Conservation (phyloP, 2,797 vertebrate genomes). For the Remorina albescens region DNA sequence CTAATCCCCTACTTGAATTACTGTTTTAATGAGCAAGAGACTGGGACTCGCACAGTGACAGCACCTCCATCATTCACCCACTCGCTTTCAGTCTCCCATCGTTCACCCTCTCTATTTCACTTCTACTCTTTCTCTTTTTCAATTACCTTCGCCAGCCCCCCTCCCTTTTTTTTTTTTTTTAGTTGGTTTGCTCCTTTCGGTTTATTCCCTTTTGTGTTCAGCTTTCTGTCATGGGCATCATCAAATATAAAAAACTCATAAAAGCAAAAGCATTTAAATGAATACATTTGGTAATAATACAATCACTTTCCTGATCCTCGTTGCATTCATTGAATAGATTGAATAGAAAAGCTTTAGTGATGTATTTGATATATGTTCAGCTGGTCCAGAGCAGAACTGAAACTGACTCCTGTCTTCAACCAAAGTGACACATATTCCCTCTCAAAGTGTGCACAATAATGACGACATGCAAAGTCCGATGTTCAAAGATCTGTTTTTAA, state of each 20-base stretch:
- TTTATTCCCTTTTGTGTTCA: background rate
- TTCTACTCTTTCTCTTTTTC: conserved; percentile 51
- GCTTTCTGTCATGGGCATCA: background rate
- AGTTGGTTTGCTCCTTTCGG: background rate
- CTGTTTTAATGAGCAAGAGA: conserved; percentile 77
- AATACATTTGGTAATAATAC: too few relatives aligned
- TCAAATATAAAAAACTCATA: background rate
- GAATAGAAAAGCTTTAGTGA: too few relatives aligned
- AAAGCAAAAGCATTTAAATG: background rate
- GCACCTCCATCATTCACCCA: conserved; percentile 69
- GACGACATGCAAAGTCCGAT: background rate
- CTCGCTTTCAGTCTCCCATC: conserved; percentile 55
- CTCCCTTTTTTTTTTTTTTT: too few relatives aligned
- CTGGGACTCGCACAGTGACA: conserved; percentile 48
- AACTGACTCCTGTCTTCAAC: background rate
- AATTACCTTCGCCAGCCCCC: conserved; percentile 40
- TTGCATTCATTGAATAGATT: too few relatives aligned
- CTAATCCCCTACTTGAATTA: conserved; percentile 75
- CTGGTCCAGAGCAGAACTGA: background rate
- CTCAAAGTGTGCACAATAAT: background rate
- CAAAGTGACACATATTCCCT: background rate
- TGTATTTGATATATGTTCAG: background rate
- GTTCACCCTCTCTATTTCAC: conserved; percentile 58
- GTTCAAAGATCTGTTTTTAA: background rate
- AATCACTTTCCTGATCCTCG: too few relatives aligned